Conservation (phyloP, 2,888 invertebrate genomes). For the Aporophyla nigra region DNA sequence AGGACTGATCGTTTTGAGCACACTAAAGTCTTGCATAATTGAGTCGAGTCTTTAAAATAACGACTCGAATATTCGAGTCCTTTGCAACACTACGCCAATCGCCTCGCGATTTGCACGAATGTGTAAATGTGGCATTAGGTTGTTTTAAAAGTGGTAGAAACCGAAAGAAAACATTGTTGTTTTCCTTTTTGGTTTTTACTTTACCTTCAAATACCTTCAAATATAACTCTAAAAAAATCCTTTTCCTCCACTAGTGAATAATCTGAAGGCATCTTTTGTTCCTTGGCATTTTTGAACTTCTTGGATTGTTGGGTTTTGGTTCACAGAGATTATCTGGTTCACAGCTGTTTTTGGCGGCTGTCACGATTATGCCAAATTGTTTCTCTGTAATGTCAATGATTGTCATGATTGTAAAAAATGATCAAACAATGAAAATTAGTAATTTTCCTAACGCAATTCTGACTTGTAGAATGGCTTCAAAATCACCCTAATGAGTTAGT, state of each 20-base stretch:
- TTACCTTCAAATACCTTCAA: not conserved
- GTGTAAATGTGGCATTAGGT: too few species aligned
- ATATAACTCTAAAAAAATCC: too few species aligned
- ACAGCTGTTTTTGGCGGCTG: conserved; percentile 6
- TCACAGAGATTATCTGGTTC: not conserved
- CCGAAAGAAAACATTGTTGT: not conserved
- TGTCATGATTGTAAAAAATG: not conserved
- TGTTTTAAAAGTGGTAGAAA: not conserved
- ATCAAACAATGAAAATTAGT: not conserved
- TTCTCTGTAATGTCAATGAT: conserved; percentile 1
- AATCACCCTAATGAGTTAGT: not conserved
- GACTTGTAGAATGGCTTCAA: conserved; percentile 10
- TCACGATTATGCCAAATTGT: not conserved
- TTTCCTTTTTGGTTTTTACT: not conserved
- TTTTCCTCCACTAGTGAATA: too few species aligned
- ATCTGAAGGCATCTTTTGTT: not conserved
- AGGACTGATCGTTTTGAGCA: too few species aligned
- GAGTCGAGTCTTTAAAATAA: too few species aligned
- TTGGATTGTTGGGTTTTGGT: not conserved
- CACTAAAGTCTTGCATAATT: too few species aligned
- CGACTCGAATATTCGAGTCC: too few species aligned
- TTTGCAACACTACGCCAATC: too few species aligned
- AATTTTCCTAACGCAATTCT: not conserved
- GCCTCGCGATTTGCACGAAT: too few species aligned
- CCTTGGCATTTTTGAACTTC: not conserved